Conservation (phyloP, 2,113 vertebrate genomes). For the Odobenus rosmarus region DNA sequence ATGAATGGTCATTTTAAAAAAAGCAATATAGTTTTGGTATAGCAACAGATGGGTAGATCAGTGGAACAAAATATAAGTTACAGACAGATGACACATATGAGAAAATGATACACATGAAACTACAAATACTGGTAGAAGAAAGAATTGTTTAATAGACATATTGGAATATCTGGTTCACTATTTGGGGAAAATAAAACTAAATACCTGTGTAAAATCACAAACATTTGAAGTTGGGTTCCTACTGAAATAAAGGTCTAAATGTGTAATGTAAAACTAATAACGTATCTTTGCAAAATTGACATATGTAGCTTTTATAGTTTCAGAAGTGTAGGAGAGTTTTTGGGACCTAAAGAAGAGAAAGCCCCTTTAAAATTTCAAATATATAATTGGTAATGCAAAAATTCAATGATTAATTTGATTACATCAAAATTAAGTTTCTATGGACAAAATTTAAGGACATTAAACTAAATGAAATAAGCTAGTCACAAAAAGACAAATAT, state of each 20-base stretch:
- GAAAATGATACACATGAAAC: background rate
- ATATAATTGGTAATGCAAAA: background rate
- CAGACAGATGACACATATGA: background rate
- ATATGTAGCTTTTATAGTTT: background rate
- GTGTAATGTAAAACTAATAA: background rate
- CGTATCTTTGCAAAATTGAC: background rate
- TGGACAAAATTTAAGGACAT: background rate
- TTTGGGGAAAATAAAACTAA: background rate
- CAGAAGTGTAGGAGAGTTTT: background rate
- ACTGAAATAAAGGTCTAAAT: background rate
- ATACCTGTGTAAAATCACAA: background rate
- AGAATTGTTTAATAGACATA: background rate
- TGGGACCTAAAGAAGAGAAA: background rate
- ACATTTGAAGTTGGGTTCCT: background rate
- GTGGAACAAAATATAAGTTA: background rate
- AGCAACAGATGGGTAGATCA: background rate
- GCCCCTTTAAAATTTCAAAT: background rate
- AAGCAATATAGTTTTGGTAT: background rate
- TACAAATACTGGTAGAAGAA: background rate
- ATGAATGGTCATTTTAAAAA: background rate
- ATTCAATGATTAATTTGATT: background rate
- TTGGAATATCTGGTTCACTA: background rate
- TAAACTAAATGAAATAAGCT: background rate
- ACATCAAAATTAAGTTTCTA: background rate
- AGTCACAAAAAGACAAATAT: background rate